Percentiles rank a stretch among this genome's conserved stretches.
phyloP scores from a whole-genome alignment of 2,888 invertebrate species.

The Globia sparganii region DNA sequence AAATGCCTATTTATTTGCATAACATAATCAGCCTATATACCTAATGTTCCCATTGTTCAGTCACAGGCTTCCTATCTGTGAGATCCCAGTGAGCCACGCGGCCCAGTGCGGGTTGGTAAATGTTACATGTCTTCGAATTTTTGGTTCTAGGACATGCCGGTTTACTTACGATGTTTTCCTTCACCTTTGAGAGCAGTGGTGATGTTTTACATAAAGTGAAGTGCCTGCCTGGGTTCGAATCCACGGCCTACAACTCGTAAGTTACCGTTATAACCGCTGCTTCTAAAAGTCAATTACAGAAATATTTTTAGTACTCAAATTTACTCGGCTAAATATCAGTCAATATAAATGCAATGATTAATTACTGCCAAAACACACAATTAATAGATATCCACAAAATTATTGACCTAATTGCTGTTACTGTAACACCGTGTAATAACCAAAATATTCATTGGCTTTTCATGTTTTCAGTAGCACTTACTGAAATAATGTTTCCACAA shows the following conservation, averaged over 20 bases:
- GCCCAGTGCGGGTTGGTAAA: neutral
- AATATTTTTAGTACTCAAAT: too few relatives aligned
- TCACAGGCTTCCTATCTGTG: neutral
- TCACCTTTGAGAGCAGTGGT: too few relatives aligned
- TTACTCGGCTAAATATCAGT: neutral
- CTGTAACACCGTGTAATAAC: slow-evolving; percentile 3
- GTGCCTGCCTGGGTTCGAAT: neutral
- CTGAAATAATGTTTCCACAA: slow-evolving; percentile 55
- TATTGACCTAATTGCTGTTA: slow-evolving; percentile 19
- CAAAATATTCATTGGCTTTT: slow-evolving; percentile 27
- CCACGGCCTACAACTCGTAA: neutral
- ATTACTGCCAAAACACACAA: slow-evolving; percentile 21
- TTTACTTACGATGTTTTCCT: too few relatives aligned
- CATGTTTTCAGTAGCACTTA: slow-evolving; percentile 51
- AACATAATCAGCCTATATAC: too few relatives aligned
- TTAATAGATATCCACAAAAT: slow-evolving; percentile 24
- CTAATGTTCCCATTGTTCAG: neutral
- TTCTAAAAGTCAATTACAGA: neutral
- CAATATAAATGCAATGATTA: slow-evolving; percentile 17
- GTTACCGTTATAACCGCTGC: too few relatives aligned
- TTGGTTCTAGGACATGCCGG: too few relatives aligned
- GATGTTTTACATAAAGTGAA: neutral
- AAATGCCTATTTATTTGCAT: too few relatives aligned
- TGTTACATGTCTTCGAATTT: neutral
- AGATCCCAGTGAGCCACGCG: neutral